phyloP scores from a whole-genome alignment of 2,797 vertebrate genomes.

The Pogonophryne albipinna region DNA sequence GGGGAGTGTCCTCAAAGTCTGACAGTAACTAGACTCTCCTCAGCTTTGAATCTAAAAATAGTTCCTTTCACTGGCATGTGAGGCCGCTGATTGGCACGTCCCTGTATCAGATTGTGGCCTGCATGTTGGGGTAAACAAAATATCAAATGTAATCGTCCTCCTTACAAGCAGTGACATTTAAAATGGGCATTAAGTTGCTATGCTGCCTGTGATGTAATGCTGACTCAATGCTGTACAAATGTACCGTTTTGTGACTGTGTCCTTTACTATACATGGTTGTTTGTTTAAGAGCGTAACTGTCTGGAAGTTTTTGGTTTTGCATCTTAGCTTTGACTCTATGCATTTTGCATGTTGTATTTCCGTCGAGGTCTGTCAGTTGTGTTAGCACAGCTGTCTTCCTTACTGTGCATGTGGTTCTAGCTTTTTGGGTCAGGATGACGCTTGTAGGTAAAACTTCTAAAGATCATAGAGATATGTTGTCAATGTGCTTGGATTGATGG shows the following conservation, averaged over 20 bases:
- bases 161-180: conserved; percentile 27
- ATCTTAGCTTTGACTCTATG: not conserved
- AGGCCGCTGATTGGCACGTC: conserved; percentile 36
- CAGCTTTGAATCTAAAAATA: conserved; percentile 71
- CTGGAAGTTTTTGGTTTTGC: not conserved
- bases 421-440: conserved; percentile 15
- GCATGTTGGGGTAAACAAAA: conserved; percentile 57
- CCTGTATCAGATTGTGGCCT: conserved; percentile 53
- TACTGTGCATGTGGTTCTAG: conserved; percentile 22
- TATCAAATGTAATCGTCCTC: conserved; percentile 51
- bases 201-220: conserved; percentile 21
- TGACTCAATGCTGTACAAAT: conserved; percentile 8
- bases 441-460: conserved; percentile 22
- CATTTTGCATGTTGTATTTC: not conserved
- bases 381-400: conserved; percentile 29
- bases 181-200: not conserved
- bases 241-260: not conserved
- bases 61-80: conserved; percentile 35
- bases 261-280: not conserved
- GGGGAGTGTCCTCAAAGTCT: not conserved
- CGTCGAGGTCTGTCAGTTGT: conserved; percentile 5
- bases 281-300: conserved; percentile 1
- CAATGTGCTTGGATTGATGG: too few species aligned
- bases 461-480: not conserved
- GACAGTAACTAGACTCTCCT: conserved; percentile 40